Base-by-base conservation (phyloP, 2,888 invertebrate genomes). In the Cheilosia variabilis region DNA sequence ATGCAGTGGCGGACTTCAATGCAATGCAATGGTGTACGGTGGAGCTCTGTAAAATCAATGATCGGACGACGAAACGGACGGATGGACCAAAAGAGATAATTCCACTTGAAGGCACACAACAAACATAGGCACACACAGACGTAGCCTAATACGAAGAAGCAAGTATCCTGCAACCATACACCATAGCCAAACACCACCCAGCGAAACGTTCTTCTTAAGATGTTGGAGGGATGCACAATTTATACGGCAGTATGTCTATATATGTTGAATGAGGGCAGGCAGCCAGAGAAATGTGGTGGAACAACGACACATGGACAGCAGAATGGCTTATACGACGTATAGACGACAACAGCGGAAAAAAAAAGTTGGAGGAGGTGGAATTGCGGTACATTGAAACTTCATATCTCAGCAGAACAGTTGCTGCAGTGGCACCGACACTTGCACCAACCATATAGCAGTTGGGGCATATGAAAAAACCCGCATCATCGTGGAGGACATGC, bases 331-430 rank as follows among this genome's bases (percentile, higher is more conserved):
- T 75, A 53, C 73, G 50, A 47, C 22, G 22, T 22, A 22, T 22
- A 2, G 22, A 22, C 79, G 62, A 66, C 62, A 63, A 65, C 69
- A 63, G 60, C 47, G 75, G 53, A 55, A 72, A 66, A 81, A 81
- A 82, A 79, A 84, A 73, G 60, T 65, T 76, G 71, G 55, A 69
- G 31, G 73, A 71, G 75, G 79, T 86, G 66, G 71, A 71, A 53
- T 75, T 81, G 87, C 80, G 87, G 81, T 68, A 79, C 86, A 80
- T 79, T 87, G 82, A 88, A 88, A 87, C 87, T 86, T 87, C 87
- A 88, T 87, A 88, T 88, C 87, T 88, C 87, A 86, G 83, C 76
- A 87, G 72, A 88, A 77, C 87, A 88, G 87, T 84, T 83, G 87
- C 87, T 84, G 87, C 83, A 80, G 78, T 80, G 80, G 79, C 82